Conservation (phyloP, 1,140 invertebrate genomes). For the Caenorhabditis inopinata region DNA sequence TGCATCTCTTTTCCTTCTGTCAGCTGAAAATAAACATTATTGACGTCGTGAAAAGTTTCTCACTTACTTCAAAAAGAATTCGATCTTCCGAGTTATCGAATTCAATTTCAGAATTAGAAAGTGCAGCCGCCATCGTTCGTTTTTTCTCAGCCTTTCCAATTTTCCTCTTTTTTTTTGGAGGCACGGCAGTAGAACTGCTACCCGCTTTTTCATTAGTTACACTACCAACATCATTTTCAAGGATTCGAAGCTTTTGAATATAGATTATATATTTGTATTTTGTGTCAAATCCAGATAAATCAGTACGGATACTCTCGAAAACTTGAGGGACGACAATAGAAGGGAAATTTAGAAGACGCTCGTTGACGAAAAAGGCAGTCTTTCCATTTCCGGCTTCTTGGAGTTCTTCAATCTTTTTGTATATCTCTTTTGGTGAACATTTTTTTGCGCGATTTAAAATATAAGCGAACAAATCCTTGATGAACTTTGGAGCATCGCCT, state of each 20-base stretch:
- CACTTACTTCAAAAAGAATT: slow-evolving; percentile 34
- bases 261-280: slow-evolving; percentile 30
- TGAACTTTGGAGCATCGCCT: slow-evolving; percentile 12
- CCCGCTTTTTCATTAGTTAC: background rate
- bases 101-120: slow-evolving; percentile 39
- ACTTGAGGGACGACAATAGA: slow-evolving; percentile 19
- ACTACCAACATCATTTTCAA: background rate
- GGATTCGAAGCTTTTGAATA: slow-evolving; percentile 29
- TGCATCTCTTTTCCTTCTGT: slow-evolving; percentile 28
- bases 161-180: slow-evolving; percentile 37
- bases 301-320: slow-evolving; percentile 3
- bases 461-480: slow-evolving; percentile 19
- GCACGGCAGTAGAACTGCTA: background rate
- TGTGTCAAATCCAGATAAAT: background rate
- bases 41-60: background rate
- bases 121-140: slow-evolving; percentile 12
- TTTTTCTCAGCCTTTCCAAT: slow-evolving; percentile 46
- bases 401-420: slow-evolving; percentile 33
- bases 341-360: slow-evolving; percentile 43
- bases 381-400: background rate
- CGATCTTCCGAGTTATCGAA: slow-evolving; percentile 44
- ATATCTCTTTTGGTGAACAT: slow-evolving; percentile 17
- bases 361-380: slow-evolving; percentile 36
- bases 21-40: background rate
- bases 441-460: slow-evolving; percentile 41